phyloP scores from a whole-genome alignment of 2,888 invertebrate species.

The Disparrhopalites patrizii region DNA sequence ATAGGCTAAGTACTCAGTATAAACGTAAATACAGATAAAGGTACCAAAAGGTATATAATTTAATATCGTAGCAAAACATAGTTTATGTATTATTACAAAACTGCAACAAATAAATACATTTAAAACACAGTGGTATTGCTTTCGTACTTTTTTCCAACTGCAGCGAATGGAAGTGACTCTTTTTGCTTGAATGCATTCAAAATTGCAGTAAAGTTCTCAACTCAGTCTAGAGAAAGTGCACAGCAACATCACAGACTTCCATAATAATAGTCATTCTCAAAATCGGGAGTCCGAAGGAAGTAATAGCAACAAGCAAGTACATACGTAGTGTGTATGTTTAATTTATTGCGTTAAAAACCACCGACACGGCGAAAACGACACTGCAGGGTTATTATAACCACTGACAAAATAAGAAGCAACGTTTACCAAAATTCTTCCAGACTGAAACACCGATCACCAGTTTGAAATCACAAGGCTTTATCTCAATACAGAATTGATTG shows the following conservation, averaged over 20 bases:
- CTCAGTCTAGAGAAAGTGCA: too few species aligned
- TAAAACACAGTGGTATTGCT: background rate
- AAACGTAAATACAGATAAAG: too few species aligned
- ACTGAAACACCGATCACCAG: too few species aligned
- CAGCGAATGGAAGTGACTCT: background rate
- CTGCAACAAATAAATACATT: too few species aligned
- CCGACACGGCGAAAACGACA: background rate
- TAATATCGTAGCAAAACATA: too few species aligned
- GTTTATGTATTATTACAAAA: too few species aligned
- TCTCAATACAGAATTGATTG: too few species aligned
- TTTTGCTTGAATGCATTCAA: conserved; percentile 1
- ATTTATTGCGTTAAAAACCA: background rate
- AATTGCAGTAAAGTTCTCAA: too few species aligned
- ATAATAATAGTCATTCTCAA: background rate
- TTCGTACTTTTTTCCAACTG: background rate
- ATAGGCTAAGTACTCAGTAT: too few species aligned
- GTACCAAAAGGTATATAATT: too few species aligned
- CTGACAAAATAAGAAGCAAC: background rate
- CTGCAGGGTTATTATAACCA: background rate
- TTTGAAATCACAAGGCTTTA: too few species aligned
- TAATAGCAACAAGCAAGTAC: background rate
- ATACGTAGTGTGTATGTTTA: background rate
- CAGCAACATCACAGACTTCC: background rate
- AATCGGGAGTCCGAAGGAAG: background rate
- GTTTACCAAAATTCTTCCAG: background rate